phyloP scores from a whole-genome alignment of 2,797 vertebrate genomes.

The Channa striata region DNA sequence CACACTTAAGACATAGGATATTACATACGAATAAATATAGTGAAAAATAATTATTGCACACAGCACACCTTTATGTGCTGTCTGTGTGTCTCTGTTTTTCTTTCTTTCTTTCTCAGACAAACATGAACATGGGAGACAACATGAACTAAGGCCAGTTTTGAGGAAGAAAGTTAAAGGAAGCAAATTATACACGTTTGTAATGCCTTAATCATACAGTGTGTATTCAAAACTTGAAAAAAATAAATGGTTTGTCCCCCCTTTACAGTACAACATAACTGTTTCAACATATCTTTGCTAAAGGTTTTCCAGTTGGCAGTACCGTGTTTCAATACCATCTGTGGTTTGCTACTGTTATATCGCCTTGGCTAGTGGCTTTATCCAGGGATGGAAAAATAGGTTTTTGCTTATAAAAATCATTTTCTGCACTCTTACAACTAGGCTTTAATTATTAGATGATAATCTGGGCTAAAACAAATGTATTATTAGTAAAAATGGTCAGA shows the following conservation, averaged over 20 bases:
- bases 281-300: constrained; percentile 28
- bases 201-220: constrained; percentile 29
- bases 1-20: constrained; percentile 41
- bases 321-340: constrained; percentile 50
- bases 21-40: constrained; percentile 50
- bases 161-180: constrained; percentile 69
- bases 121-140: constrained; percentile 59
- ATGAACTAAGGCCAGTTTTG: constrained; percentile 84
- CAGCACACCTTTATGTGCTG: constrained; percentile 22
- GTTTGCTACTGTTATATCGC: constrained; percentile 59
- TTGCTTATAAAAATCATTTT: constrained; percentile 55
- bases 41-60: constrained; percentile 50
- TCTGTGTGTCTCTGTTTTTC: constrained; percentile 9
- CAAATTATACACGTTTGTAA: constrained; percentile 52
- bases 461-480: constrained; percentile 45
- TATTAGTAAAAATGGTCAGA: constrained; percentile 45
- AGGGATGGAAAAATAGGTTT: constrained; percentile 55
- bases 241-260: constrained; percentile 17
- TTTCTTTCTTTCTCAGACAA: constrained; percentile 35
- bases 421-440: constrained; percentile 20
- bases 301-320: constrained; percentile 30
- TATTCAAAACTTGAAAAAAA: constrained; percentile 23
- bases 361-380: constrained; percentile 51
- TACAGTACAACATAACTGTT: constrained; percentile 14
- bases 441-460: constrained; percentile 23